Evolutionary conservation across 2,113 vertebrate genomes (phyloP), one percentile per base, ranked within the genome.

Genomic region (Stegostoma tigrinum): DNA sequence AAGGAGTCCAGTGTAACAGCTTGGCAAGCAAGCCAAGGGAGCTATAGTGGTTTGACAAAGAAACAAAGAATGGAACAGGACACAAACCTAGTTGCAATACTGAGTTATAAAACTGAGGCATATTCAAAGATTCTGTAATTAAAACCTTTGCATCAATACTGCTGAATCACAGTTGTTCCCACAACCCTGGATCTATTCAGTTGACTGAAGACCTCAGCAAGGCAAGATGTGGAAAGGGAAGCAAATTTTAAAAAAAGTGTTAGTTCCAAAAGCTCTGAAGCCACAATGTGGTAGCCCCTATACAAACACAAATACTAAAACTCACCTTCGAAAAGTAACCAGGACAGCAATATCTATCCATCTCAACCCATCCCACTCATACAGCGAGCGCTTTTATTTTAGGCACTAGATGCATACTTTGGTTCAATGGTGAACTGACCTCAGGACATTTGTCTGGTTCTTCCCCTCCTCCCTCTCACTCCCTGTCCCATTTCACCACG

Each of bases 391-490:
- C 52, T 61, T 64, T 64, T 52, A 42, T 89, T 95, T 72, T 72
- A 95, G 94, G 94, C 94, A 95, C 94, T 95, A 72, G 94, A 45
- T 95, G 48, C 67, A 75, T 95, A 72, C 94, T 95, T 95, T 95
- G 94, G 94, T 95, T 95, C 27, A 30, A 95, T 70, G 94, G 61
- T 95, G 67, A 95, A 45, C 2, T 30, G 66, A 94, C 67, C 64
- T 42, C 64, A 94, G 64, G 91, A 68, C 55, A 42, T 21, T 27
- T 24, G 17, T 30, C 52, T 14, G 30, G 3, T 64, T 7, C 38
- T 15, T 45, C 68, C 21, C 67, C 34, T 42, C 66, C 61, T 61
- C 55, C 6, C 55, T 61, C 55, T 61, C 55, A 0, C 55, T 12
- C 55, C 55, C 55, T 0, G 12, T 12, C 55, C 66, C 21, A 64